Percentiles rank a stretch among this genome's conserved stretches.
Conservation (phyloP, 2,888 invertebrate genomes). For the Apocheima hispidaria region DNA sequence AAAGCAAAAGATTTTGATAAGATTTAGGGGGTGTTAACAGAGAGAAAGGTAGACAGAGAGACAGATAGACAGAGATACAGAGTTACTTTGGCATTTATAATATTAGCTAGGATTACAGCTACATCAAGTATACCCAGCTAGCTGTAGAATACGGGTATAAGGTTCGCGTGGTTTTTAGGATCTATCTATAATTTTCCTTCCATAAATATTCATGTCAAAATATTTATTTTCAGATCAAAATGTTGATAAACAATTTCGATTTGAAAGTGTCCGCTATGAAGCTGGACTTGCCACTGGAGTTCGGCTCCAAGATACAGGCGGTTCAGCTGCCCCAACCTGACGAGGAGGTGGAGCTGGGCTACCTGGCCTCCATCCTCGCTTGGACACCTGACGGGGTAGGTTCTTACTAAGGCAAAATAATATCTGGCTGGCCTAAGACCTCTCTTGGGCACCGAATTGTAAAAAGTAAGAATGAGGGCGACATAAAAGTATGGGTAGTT, state of each 20-base stretch:
- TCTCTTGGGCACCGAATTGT: too few species aligned
- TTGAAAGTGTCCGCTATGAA: constrained; percentile 71
- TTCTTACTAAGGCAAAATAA: neutral
- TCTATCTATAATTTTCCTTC: too few species aligned
- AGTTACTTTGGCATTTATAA: too few species aligned
- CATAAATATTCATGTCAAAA: neutral
- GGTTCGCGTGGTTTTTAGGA: too few species aligned
- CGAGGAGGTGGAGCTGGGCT: constrained; percentile 67
- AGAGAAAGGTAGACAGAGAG: too few species aligned
- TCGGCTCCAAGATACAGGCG: constrained; percentile 57
- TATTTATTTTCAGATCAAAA: constrained; percentile 62
- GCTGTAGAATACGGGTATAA: too few species aligned
- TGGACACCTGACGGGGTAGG: constrained; percentile 79
- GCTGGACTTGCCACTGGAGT: constrained; percentile 57
- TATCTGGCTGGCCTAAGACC: neutral
- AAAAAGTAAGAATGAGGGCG: neutral
- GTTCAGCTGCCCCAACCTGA: constrained; percentile 63
- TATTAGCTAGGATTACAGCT: too few species aligned
- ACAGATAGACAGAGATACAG: too few species aligned
- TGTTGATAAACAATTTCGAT: constrained; percentile 76
- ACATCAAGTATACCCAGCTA: too few species aligned
- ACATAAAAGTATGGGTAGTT: too few species aligned
- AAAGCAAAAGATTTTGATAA: too few species aligned
- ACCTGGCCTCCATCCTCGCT: constrained; percentile 68
- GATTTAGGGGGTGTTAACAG: too few species aligned